A percentile compares a stretch with the other conserved stretches of the same genome.
These are phyloP conservation scores for Drosophila demipolita DNA, from an alignment of 2,888 invertebrate genomes.

Conservation along the genomic window DNA sequence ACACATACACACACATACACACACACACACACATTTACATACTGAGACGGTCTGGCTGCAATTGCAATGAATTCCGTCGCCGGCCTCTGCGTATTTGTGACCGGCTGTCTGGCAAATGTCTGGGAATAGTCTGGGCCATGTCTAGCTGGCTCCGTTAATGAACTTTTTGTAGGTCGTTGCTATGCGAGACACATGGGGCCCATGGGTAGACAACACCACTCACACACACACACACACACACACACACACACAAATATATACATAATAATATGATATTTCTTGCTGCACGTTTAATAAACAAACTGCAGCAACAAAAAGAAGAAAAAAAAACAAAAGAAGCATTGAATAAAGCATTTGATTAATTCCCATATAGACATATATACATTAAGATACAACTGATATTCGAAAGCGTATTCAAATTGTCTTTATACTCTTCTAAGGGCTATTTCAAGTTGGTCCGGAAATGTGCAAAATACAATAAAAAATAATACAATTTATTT, in stretches of 20 bases:
- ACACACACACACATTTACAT: neutral
- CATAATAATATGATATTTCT: conserved; percentile 43
- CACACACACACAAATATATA: conserved; percentile 5
- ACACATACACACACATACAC: conserved; percentile 22
- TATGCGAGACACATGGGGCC: conserved; percentile 69
- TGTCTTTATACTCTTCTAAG: neutral
- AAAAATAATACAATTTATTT: neutral
- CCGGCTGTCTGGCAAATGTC: conserved; percentile 78
- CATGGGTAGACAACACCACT: conserved; percentile 43
- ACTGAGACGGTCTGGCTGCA: conserved; percentile 59
- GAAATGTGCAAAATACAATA: neutral
- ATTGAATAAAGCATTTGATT: conserved; percentile 42
- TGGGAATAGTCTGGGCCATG: conserved; percentile 85
- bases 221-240: conserved; percentile 5
- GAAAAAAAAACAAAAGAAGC: neutral
- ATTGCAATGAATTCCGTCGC: conserved; percentile 69
- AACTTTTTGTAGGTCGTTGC: conserved; percentile 85
- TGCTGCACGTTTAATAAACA: conserved; percentile 39
- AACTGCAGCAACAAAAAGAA: conserved; percentile 10
- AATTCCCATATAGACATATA: conserved; percentile 18
- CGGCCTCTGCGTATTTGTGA: conserved; percentile 63
- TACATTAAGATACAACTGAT: conserved; percentile 21
- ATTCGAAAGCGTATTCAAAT: conserved; percentile 47
- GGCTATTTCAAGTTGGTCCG: conserved; percentile 10
- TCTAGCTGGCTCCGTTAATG: conserved; percentile 85